Base-by-base conservation (phyloP, 2,888 invertebrate genomes). In the Cheilosia variabilis region DNA sequence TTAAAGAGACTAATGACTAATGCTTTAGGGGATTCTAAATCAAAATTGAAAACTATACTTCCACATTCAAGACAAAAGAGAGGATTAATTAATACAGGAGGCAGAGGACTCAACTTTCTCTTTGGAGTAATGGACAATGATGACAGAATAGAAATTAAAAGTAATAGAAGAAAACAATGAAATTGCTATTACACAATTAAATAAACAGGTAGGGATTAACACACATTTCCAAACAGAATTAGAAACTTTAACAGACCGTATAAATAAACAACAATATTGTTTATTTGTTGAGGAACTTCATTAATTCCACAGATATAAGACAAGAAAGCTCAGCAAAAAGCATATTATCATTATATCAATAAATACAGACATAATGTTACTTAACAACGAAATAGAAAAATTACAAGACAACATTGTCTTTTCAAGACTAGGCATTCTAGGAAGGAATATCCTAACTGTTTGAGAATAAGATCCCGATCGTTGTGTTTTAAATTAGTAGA, bases 261-360 rank as follows among this genome's bases (percentile, higher is more conserved):
- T 55, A 15, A 27, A 53, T 6, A 53, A 53, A 53, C 53, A 53
- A n/a, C 53, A 53, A 31, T n/a, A n/a, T n/a, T n/a, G n/a, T n/a
- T n/a, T 5, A 31, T 31, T 31, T 55, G 1, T 6, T 55, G 15
- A 55, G 53, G 7, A 55, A 22, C 2, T 58, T 37, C 19, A 22
- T 41, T 19, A 41, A 41, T 41, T 58, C 22, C 13, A 22, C 22
- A 5, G n/a, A 31, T n/a, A 55, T 55, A 7, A n/a, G 31, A 7
- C 17, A 55, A 9, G 7, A 31, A 17, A 55, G n/a, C 17, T 55
- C 34, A 34, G n/a, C 31, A 9, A 55, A 55, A 31, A 55, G 9
- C 17, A 53, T 27, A 37, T 37, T 57, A 4, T 19, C 19, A 22
- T 31, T 55, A 55, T 31, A 55, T n/a, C n/a, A 31, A 55, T 55